These are phyloP conservation scores for Eurosta solidaginis DNA, from an alignment of 1,140 invertebrate species.

Conservation along the genomic window DNA sequence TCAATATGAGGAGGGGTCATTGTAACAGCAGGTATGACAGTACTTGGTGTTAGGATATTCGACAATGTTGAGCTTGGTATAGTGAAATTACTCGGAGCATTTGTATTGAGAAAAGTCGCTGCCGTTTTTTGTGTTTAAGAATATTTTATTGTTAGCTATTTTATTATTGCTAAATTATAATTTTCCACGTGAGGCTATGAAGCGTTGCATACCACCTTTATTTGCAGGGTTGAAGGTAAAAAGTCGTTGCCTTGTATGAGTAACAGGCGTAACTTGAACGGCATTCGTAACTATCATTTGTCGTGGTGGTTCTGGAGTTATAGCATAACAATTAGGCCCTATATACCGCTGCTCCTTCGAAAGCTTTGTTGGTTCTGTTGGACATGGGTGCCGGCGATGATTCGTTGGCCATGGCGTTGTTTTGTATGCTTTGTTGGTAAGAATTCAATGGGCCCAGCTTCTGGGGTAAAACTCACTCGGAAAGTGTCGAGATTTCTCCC, in stretches of 20 bases:
- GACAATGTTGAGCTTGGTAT: too few species aligned
- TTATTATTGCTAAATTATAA: slow-evolving; percentile 56
- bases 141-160: slow-evolving; percentile 20
- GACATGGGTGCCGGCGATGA: too few species aligned
- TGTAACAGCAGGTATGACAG: slow-evolving; percentile 42
- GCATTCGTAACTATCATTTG: slow-evolving; percentile 64
- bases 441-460: too few species aligned
- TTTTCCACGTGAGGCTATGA: slow-evolving; percentile 74
- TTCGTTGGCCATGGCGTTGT: too few species aligned
- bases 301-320: slow-evolving; percentile 60
- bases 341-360: slow-evolving; percentile 50
- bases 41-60: neutral
- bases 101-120: slow-evolving; percentile 40
- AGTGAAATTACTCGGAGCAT: too few species aligned
- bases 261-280: slow-evolving; percentile 66
- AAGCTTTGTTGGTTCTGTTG: slow-evolving; percentile 29
- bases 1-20: slow-evolving; percentile 60
- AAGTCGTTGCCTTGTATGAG: slow-evolving; percentile 60
- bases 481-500: too few species aligned
- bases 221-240: slow-evolving; percentile 68
- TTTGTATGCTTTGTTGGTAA: too few species aligned
- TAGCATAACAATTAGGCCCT: slow-evolving; percentile 56
- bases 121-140: slow-evolving; percentile 31
- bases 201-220: slow-evolving; percentile 77
- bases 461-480: too few species aligned